A percentile compares a stretch with the other conserved stretches of the same genome.
These are phyloP conservation scores for Platalea minor DNA, from an alignment of 2,797 vertebrate species.

Conservation along the genomic window DNA sequence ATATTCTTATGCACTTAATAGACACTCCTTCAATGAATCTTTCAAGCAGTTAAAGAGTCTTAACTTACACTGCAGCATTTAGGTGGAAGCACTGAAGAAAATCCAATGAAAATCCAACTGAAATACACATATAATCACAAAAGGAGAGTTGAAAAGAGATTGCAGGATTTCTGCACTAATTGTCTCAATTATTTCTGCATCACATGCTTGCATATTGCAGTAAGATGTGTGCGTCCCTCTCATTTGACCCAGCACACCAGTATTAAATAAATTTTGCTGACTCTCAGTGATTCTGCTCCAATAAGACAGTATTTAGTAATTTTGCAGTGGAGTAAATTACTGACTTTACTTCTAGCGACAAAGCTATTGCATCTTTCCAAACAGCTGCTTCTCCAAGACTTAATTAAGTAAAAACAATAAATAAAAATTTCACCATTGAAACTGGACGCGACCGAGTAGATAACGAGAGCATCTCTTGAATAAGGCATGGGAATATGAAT, in stretches of 20 bases:
- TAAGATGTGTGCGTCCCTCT: background rate
- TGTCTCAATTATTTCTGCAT: slow-evolving; percentile 22
- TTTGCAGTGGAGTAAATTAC: background rate
- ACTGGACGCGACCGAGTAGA: background rate
- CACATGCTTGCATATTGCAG: background rate
- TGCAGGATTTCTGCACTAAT: slow-evolving; percentile 2
- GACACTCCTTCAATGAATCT: background rate
- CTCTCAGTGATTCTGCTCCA: background rate
- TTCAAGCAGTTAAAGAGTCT: background rate
- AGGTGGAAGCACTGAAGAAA: background rate
- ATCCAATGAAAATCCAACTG: background rate
- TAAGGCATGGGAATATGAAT: background rate
- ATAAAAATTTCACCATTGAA: background rate
- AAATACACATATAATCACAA: background rate
- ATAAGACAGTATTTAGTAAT: background rate
- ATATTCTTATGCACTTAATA: background rate
- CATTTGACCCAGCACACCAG: background rate
- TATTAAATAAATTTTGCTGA: background rate
- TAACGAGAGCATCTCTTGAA: background rate
- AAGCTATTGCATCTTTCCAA: background rate
- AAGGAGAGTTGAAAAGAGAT: background rate
- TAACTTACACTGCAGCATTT: background rate
- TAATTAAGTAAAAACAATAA: background rate
- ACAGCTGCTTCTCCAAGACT: background rate
- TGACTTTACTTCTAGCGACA: background rate